phyloP scores from a whole-genome alignment of 1,140 invertebrate species.

The Macrostomum lignano region DNA sequence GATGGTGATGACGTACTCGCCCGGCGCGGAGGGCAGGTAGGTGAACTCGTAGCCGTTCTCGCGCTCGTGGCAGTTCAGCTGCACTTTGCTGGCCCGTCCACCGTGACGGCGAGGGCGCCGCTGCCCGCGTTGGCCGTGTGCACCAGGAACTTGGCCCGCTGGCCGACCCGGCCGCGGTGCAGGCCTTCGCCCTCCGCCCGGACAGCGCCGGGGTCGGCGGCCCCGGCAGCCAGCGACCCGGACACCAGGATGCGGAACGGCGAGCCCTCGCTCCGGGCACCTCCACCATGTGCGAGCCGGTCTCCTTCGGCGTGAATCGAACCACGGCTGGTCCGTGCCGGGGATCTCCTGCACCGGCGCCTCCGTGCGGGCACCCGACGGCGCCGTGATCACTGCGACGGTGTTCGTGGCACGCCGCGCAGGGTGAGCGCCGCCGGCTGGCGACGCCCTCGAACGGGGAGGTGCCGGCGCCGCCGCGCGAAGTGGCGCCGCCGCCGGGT shows the following conservation, averaged over 20 bases:
- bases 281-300: neutral
- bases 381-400: too few species aligned
- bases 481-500: too few species aligned
- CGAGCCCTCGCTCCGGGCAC: conserved; percentile 31
- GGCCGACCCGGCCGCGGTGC: conserved; percentile 31
- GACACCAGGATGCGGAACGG: conserved; percentile 73
- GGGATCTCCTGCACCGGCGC: too few species aligned
- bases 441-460: too few species aligned
- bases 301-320: neutral
- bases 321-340: too few species aligned
- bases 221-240: conserved; percentile 47
- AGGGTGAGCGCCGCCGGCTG: too few species aligned
- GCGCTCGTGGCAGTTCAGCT: conserved; percentile 48
- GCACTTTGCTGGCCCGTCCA: conserved; percentile 74
- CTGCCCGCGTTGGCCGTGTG: conserved; percentile 74
- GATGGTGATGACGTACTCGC: conserved; percentile 72
- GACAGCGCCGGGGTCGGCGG: conserved; percentile 72
- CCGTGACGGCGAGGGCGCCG: conserved; percentile 61
- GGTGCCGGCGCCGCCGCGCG: too few species aligned
- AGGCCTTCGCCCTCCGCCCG: conserved; percentile 58
- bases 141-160: conserved; percentile 75
- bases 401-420: too few species aligned
- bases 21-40: conserved; percentile 63
- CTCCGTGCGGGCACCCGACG: too few species aligned
- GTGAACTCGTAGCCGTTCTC: conserved; percentile 46